Evolutionary conservation across 2,888 invertebrate species (phyloP), one percentile per base, ranked within the genome.

Genomic region (Mythimna albipuncta): DNA sequence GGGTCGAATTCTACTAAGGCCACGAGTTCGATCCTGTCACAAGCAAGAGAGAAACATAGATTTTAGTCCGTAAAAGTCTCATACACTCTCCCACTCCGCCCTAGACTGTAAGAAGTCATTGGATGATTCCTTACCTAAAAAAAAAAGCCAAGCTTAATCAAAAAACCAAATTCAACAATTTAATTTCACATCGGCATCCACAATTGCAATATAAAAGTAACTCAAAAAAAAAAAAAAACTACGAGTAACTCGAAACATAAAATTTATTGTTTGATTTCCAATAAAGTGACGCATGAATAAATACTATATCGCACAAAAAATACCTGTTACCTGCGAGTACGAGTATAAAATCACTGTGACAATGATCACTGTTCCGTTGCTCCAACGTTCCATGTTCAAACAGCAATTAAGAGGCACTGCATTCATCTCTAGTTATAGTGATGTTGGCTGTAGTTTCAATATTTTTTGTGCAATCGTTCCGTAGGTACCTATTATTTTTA

Each of bases 331-430:
- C 61, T 41, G 13, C 11, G 21, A 61, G 41, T 61, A 61, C 55
- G 66, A 75, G 50, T 66, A 66, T 69, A 69, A 76, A 79, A 79
- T 85, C 69, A 72, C 83, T 52, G 64, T 75, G 44, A 75, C 74
- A 63, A 72, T 71, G 67, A 69, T 67, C 67, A 64, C 52, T 65
- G 65, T 61, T 65, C 63, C 64, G 54, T 69, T 63, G 35, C 54
- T 47, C 13, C n/a, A 16, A 11, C 74, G 77, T 74, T 73, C 59
- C 62, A 59, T 81, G 74, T 71, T 77, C 82, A 82, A 85, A 83
- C 79, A 78, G 79, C 79, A 86, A 86, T 87, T 84, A 86, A 82
- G 80, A 80, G 79, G 76, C 65, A 72, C 77, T 73, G 77, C 79
- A 69, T 61, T 66, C 32, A 26, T 50, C 35, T 57, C 44, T 66